Evolutionary conservation across 2,888 invertebrate species (phyloP).

Genomic region (Portevinia maculata): DNA sequence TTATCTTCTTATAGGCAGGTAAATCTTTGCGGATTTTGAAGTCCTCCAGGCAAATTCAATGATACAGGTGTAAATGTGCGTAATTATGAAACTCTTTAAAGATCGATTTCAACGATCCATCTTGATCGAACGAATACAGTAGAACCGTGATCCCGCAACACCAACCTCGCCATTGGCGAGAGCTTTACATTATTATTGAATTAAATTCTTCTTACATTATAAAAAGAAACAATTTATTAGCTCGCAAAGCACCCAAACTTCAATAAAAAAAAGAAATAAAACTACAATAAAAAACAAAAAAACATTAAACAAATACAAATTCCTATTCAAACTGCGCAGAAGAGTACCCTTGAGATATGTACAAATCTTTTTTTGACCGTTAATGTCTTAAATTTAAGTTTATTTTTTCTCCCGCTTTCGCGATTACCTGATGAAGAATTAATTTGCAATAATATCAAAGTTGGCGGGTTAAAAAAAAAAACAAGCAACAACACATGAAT

Average conservation of each 20-base stretch:
- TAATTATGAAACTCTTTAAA: too few species aligned
- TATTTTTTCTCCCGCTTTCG: constrained; percentile 10
- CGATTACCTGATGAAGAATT: constrained; percentile 54
- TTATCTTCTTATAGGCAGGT: too few species aligned
- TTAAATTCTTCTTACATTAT: constrained; percentile 41
- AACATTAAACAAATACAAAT: constrained; percentile 32
- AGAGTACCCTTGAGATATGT: constrained; percentile 59
- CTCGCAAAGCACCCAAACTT: not conserved
- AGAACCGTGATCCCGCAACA: too few species aligned
- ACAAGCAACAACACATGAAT: constrained; percentile 17
- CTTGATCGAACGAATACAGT: too few species aligned
- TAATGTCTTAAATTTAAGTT: constrained; percentile 60
- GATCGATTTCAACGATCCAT: too few species aligned
- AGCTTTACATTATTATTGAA: constrained; percentile 17
- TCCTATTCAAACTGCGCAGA: constrained; percentile 43
- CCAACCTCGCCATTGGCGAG: too few species aligned
- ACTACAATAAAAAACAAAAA: constrained; percentile 37
- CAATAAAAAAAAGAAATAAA: constrained; percentile 12
- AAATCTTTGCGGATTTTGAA: too few species aligned
- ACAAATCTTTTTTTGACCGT: constrained; percentile 61
- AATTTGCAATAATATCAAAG: constrained; percentile 50
- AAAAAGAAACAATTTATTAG: constrained; percentile 28
- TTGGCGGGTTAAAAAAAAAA: constrained; percentile 5
- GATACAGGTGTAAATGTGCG: too few species aligned
- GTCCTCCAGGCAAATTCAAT: too few species aligned